A percentile compares a stretch with the other conserved stretches of the same genome.
These are phyloP conservation scores for Pantherophis guttatus DNA, from an alignment of 2,113 vertebrate genomes.

Conservation along the genomic window DNA sequence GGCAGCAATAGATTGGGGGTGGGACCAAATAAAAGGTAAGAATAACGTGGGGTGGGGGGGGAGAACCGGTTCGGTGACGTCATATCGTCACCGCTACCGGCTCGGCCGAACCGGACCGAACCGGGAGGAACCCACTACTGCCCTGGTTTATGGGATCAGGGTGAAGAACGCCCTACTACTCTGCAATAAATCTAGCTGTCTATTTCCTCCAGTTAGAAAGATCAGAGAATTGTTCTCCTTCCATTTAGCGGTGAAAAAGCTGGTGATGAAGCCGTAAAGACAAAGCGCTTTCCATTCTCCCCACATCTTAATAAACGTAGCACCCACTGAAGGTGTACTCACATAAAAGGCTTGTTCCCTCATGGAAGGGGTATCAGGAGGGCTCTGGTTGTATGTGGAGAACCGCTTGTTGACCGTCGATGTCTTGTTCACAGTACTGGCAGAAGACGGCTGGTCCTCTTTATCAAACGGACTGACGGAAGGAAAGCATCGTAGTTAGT, in stretches of 20 bases:
- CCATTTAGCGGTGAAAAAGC: background rate
- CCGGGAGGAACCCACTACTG: no score
- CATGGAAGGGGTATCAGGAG: conserved; percentile 88
- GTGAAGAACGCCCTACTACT: background rate
- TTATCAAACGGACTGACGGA: conserved; percentile 89
- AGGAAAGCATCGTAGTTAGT: background rate
- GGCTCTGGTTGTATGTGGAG: conserved; percentile 92
- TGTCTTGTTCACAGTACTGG: conserved; percentile 85
- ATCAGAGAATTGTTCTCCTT: background rate
- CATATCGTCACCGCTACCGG: no score
- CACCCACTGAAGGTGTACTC: conserved; percentile 63
- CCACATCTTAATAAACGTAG: no score
- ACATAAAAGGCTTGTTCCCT: conserved; percentile 98
- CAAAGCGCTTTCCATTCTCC: background rate
- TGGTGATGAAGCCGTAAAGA: background rate
- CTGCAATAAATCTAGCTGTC: background rate
- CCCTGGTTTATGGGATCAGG: background rate
- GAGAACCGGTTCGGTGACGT: no score
- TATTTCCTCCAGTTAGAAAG: background rate
- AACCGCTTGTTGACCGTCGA: conserved; percentile 89
- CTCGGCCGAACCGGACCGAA: no score
- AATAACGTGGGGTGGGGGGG: no score
- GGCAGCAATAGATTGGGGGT: no score
- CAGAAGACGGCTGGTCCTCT: conserved; percentile 84
- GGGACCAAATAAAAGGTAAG: no score